Evolutionary conservation across 2,888 invertebrate genomes (phyloP), one percentile per base, ranked within the genome.

Genomic region (Drosophila engyochracea): DNA sequence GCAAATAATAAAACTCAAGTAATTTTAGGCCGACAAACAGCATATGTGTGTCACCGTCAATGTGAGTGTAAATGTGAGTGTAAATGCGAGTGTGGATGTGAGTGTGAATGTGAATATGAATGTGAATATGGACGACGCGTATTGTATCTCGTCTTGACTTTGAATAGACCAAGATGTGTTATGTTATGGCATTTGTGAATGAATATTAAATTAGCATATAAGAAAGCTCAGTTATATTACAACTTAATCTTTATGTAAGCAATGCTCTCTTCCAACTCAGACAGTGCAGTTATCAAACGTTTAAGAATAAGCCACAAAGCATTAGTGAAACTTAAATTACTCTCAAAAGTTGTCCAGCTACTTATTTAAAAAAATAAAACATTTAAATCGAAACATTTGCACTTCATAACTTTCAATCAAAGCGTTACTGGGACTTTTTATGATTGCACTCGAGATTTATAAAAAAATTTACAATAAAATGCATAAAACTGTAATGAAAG

Each of bases 1-100:
- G 90, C 91, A 86, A 84, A 91, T 84, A 86, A 90, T 89, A 72
- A 85, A 84, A 85, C 76, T 82, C 70, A 72, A 81, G 72, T 79
- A 82, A 82, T 75, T 76, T 82, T 73, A 54, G 67, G 79, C 88
- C 61, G 51, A 54, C 58, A 49, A 57, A 52, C 47, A 54, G 37
- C 60, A 55, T 64, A 79, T 63, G 61, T 74, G 47, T 82, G 79
- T 53, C 60, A 59, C 22, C 31, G 19, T 25, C 33, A 33, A 22
- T 59, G 35, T 22, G n/a, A 55, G 61, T 59, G 33, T 35, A 37
- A 33, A 57, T 57, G 33, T 30, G 53, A 53, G 7, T 25, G 19
- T 37, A 39, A 4, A 1, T 28, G 25, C 47, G 28, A 35, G 58
- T 51, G 54, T 19, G 49, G 28, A 5, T 51, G n/a, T 44, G 53